Percentiles rank a stretch among this genome's conserved stretches.
phyloP scores from a whole-genome alignment of 2,797 vertebrate genomes.

The Bradypodion pumilum region DNA sequence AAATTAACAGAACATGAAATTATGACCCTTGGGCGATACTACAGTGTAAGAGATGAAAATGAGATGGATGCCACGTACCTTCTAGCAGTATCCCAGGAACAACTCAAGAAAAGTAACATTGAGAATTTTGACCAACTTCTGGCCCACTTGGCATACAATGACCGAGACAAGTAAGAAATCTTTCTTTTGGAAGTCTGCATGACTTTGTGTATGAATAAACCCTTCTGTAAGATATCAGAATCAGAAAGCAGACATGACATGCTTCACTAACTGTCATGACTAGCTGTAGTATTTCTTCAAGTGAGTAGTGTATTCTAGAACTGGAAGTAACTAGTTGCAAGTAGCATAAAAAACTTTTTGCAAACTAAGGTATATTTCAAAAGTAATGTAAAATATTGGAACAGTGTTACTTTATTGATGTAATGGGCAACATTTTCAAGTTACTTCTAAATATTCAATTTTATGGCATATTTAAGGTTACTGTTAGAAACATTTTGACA shows the following conservation, averaged over 20 bases:
- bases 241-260: neutral
- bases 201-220: slow-evolving; percentile 3
- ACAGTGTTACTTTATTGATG: too few relatives aligned
- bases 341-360: too few relatives aligned
- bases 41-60: slow-evolving; percentile 65
- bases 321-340: too few relatives aligned
- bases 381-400: too few relatives aligned
- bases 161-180: slow-evolving; percentile 81
- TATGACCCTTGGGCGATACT: slow-evolving; percentile 82
- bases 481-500: too few relatives aligned
- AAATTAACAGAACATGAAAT: slow-evolving; percentile 86
- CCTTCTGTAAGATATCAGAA: neutral
- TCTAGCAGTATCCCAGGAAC: slow-evolving; percentile 81
- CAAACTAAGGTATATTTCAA: too few relatives aligned
- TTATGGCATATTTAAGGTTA: too few relatives aligned
- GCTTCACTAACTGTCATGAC: neutral
- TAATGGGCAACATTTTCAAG: too few relatives aligned
- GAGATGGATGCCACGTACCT: slow-evolving; percentile 71
- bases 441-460: too few relatives aligned
- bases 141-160: slow-evolving; percentile 75
- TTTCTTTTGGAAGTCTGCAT: slow-evolving; percentile 40
- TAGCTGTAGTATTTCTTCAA: neutral
- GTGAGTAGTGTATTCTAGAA: neutral
- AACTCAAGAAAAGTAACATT: slow-evolving; percentile 84
- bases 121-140: slow-evolving; percentile 79